phyloP scores from a whole-genome alignment of 2,888 invertebrate species.

The Callimorpha dominula region DNA sequence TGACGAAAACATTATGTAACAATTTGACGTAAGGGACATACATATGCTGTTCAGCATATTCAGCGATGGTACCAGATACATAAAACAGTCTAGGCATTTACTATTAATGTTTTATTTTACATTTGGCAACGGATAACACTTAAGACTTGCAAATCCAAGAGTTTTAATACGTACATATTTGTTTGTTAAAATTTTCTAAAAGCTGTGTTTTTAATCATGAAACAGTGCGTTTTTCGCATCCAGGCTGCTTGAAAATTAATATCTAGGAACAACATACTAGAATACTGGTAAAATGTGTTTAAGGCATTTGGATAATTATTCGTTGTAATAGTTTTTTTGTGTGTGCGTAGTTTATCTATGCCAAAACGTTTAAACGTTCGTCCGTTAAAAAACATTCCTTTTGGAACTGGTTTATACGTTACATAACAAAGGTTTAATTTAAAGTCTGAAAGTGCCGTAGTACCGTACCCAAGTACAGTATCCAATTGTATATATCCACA shows the following conservation, averaged over 20 bases:
- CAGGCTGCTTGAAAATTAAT: too few relatives aligned
- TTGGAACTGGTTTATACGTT: too few relatives aligned
- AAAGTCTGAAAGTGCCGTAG: too few relatives aligned
- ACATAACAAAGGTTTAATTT: too few relatives aligned
- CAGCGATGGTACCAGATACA: background rate
- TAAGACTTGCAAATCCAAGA: background rate
- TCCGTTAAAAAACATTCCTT: too few relatives aligned
- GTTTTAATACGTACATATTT: background rate
- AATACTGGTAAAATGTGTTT: background rate
- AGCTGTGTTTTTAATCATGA: too few relatives aligned
- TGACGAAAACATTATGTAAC: slow-evolving; percentile 27
- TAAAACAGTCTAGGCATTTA: background rate
- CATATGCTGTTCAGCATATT: too few relatives aligned
- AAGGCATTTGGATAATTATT: background rate
- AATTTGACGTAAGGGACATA: slow-evolving; percentile 19
- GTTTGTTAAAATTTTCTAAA: too few relatives aligned
- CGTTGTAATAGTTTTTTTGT: background rate
- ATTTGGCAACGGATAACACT: background rate
- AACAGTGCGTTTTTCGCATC: too few relatives aligned
- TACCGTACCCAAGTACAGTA: too few relatives aligned
- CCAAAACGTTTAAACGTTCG: background rate
- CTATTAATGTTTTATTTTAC: slow-evolving; percentile 5
- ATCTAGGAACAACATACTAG: background rate
- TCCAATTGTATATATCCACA: too few relatives aligned
- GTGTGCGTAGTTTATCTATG: background rate